Conservation (phyloP, 1,140 invertebrate species). For the Paraescarpia echinospica region DNA sequence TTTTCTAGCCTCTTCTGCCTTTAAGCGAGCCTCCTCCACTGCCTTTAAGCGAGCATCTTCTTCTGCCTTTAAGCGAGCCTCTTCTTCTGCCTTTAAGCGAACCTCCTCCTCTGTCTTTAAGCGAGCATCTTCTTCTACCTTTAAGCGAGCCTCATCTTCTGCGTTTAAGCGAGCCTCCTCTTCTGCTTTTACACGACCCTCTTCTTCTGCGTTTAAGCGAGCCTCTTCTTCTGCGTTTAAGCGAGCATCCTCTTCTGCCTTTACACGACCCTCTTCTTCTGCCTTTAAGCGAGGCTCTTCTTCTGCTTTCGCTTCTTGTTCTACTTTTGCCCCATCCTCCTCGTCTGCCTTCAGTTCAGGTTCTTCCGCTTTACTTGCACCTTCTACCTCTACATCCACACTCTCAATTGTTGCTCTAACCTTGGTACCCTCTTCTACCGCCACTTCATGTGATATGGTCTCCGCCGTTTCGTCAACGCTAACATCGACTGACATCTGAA, state of each 20-base stretch:
- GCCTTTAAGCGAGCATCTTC: too few species aligned
- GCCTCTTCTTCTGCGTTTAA: neutral
- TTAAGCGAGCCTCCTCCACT: neutral
- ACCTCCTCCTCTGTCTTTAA: neutral
- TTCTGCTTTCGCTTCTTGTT: slow-evolving; percentile 7
- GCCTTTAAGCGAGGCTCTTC: neutral
- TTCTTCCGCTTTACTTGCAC: too few species aligned
- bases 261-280: slow-evolving; percentile 10
- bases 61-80: neutral
- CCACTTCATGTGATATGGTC: neutral
- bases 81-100: neutral
- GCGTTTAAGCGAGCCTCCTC: neutral
- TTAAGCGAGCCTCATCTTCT: neutral
- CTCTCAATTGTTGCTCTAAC: neutral
- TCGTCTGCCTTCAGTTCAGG: neutral
- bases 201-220: neutral
- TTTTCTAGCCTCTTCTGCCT: slow-evolving; percentile 10
- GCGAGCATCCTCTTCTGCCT: neutral
- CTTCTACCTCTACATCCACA: neutral
- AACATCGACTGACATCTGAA: neutral
- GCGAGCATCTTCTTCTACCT: neutral
- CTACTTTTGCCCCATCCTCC: neutral
- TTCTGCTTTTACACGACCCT: neutral
- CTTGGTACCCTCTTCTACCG: neutral
- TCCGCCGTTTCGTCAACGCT: neutral